Percentiles rank a stretch among this genome's conserved stretches.
Evolutionary conservation across 2,888 invertebrate species (phyloP).

Genomic region (Coremacera marginata): DNA sequence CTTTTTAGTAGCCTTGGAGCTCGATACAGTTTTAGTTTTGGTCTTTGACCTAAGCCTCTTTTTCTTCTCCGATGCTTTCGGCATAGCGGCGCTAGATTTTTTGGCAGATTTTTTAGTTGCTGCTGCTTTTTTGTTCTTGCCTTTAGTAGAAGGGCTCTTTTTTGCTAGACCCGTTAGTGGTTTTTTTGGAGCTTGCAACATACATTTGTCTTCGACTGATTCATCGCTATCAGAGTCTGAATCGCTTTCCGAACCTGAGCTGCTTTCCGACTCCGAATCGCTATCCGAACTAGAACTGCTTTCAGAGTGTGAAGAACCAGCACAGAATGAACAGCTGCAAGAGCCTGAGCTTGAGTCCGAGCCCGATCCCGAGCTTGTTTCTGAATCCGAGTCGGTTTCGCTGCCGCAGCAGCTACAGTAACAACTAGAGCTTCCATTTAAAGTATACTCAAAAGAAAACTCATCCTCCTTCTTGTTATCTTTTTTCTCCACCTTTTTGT

Average conservation of each 20-base stretch:
- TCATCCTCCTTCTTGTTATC: slow-evolving; percentile 13
- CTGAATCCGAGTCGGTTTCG: not conserved
- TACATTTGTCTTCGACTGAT: too few relatives aligned
- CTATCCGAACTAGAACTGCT: too few relatives aligned
- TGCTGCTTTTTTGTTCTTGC: slow-evolving; percentile 5
- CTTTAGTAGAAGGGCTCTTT: not conserved
- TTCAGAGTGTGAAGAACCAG: too few relatives aligned
- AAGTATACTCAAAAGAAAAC: slow-evolving; percentile 45
- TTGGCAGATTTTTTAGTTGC: not conserved
- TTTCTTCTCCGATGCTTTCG: not conserved
- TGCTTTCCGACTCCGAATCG: too few relatives aligned
- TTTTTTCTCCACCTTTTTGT: not conserved
- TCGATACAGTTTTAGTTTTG: too few relatives aligned
- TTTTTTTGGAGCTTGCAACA: too few relatives aligned
- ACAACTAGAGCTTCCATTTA: slow-evolving; percentile 23
- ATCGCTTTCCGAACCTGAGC: too few relatives aligned
- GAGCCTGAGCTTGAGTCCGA: not conserved
- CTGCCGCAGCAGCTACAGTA: not conserved
- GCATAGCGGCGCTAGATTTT: not conserved
- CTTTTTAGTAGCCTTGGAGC: too few relatives aligned
- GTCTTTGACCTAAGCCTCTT: too few relatives aligned
- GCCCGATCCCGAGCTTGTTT: too few relatives aligned
- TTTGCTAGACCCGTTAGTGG: not conserved
- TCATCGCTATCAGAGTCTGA: too few relatives aligned
- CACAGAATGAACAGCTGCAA: not conserved